Conservation (phyloP, 2,113 vertebrate genomes). For the Labrus mixtus region DNA sequence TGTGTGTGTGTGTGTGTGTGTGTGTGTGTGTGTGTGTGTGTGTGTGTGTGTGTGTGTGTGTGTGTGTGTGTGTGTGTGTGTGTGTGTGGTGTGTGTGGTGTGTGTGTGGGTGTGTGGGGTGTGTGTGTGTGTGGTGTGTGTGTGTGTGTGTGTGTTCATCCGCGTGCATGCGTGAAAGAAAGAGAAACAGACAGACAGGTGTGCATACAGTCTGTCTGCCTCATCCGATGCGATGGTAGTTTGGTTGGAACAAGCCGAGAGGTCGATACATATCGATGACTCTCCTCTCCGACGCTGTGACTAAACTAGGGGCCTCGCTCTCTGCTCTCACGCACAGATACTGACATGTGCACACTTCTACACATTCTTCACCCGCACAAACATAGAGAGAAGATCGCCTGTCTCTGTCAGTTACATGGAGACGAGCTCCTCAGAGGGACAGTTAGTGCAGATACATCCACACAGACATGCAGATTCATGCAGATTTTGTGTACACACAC, state of each 20-base stretch:
- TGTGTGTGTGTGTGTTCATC: not conserved
- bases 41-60: not conserved
- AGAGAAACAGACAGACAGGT: slow-evolving; percentile 24
- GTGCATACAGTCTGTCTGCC: slow-evolving; percentile 50
- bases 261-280: slow-evolving; percentile 73
- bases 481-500: not conserved
- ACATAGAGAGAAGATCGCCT: not conserved
- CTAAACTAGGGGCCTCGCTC: slow-evolving; percentile 66
- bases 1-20: not conserved
- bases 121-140: not conserved
- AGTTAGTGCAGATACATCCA: not conserved
- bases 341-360: not conserved
- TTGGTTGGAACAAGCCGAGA: slow-evolving; percentile 51
- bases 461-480: not conserved
- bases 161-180: slow-evolving; percentile 18
- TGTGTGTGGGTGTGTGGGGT: too few relatives aligned
- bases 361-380: slow-evolving; percentile 6
- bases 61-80: slow-evolving; percentile 5
- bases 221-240: slow-evolving; percentile 61
- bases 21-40: slow-evolving; percentile 13
- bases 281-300: slow-evolving; percentile 51
- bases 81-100: too few relatives aligned
- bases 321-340: slow-evolving; percentile 27
- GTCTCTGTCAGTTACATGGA: too few relatives aligned
- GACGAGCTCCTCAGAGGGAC: not conserved